Base-by-base conservation (phyloP, 2,888 invertebrate genomes). In the Dryobotodes eremita region DNA sequence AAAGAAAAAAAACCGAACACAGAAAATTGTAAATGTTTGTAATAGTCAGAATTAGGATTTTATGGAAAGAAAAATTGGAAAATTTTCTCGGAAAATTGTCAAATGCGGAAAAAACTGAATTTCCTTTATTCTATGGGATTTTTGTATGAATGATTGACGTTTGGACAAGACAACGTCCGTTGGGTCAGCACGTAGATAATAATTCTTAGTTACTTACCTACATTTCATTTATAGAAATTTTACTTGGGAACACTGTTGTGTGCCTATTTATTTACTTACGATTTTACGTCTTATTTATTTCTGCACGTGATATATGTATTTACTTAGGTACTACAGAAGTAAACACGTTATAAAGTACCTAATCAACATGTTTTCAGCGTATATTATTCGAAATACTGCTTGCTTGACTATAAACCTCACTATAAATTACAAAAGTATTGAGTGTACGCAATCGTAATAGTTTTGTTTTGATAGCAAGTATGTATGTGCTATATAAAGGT, bases 401-500 rank as follows among this genome's bases (percentile, higher is more conserved):
- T 53, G 17, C 15, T n/a, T 66, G 26, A 69, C 62, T 71, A 70
- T 50, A 71, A 74, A 76, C 76, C 70, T 31, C 57, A 59, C 81
- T n/a, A 82, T 86, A 82, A 78, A 86, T 78, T 71, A 83, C 86
- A 59, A 69, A 69, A 79, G 53, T 65, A 73, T 82, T 53, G 62
- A 79, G 71, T 69, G 50, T 62, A 69, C 50, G 88, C 59, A 69
- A 61, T 55, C n/a, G 61, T 86, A 83, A 79, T 84, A 76, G 87
- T 84, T 87, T 86, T 81, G 87, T 86, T 84, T 83, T 83, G 77
- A 70, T 53, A 61, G 42, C 31, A n/a, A 82, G 66, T 36, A 48
- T 42, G 42, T 42, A 42, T 62, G 53, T 61, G 26, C 17, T 46
- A 42, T 71, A 71, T 10, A 46, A 64, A 74, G 42, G 61, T 71